Evolutionary conservation across 2,888 invertebrate genomes (phyloP), one percentile per base, ranked within the genome.

Genomic region (Anarsia innoxiella): DNA sequence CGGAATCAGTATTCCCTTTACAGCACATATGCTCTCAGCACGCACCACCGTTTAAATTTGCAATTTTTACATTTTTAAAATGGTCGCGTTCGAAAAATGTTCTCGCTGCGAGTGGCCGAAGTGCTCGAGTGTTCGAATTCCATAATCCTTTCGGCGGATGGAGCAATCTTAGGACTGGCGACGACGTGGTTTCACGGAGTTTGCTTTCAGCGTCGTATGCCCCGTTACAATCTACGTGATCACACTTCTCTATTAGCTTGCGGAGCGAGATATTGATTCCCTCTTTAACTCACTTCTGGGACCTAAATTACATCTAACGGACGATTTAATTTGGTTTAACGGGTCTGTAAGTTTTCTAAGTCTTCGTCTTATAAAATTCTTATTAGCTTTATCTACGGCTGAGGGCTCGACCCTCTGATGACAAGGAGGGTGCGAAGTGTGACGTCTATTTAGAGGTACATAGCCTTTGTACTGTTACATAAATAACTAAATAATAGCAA

Each of bases 341-440:
- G n/a, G n/a, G n/a, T n/a, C n/a, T n/a, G n/a, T n/a, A n/a, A n/a
- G n/a, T n/a, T n/a, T n/a, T 11, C 4, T 39, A 56, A 33, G 41
- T 59, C 60, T 59, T 40, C 40, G 39, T 59, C 70, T 74, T 74
- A 77, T 77, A 72, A 77, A 79, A 72, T 71, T 73, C 74, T 75
- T 76, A 80, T 79, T 80, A 79, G 70, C 58, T 55, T 59, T 69
- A 66, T 69, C 66, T 62, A 52, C 53, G 38, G 42, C 53, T 34
- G 41, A 52, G 59, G 61, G 55, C 29, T 36, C 42, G 27, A 41
- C 53, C 49, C 53, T 48, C 57, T 50, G 60, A 62, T 63, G 63
- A 66, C 56, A 53, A 46, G 53, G 54, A 51, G 59, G 71, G 72
- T 62, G 64, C 54, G 50, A 59, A 59, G 49, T 55, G 47, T 59